Conservation (phyloP, 2,797 vertebrate genomes). For the Pteropus rufus region DNA sequence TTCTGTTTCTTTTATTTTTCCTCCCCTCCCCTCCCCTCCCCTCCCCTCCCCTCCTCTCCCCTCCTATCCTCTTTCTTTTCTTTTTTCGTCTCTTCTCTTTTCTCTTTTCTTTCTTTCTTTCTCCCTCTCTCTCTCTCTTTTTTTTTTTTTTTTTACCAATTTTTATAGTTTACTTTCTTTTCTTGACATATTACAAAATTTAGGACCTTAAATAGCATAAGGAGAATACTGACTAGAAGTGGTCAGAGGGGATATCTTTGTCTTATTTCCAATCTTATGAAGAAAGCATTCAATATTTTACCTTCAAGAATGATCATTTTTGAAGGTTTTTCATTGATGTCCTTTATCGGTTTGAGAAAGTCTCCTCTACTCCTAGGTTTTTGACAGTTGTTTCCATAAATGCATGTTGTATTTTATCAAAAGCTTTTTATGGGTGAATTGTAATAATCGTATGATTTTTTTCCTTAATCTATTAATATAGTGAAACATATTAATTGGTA, state of each 20-base stretch:
- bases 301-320: not conserved
- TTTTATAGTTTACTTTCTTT: not conserved
- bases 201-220: not conserved
- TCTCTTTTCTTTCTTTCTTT: too few species aligned
- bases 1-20: too few species aligned
- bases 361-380: not conserved
- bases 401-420: not conserved
- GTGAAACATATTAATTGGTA: not conserved
- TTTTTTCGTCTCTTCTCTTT: too few species aligned
- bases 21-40: too few species aligned
- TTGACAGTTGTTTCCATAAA: not conserved
- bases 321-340: not conserved
- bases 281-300: not conserved
- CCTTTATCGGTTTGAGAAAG: not conserved
- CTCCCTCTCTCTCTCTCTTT: too few species aligned
- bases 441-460: not conserved
- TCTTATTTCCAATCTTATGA: not conserved
- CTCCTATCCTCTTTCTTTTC: too few species aligned
- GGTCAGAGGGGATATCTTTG: not conserved
- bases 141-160: not conserved
- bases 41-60: too few species aligned
- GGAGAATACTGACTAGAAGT: not conserved
- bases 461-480: not conserved
- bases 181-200: not conserved
- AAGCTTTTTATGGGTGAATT: not conserved